Evolutionary conservation across 2,113 vertebrate genomes (phyloP).

Genomic region (Cyrtonyx montezumae): DNA sequence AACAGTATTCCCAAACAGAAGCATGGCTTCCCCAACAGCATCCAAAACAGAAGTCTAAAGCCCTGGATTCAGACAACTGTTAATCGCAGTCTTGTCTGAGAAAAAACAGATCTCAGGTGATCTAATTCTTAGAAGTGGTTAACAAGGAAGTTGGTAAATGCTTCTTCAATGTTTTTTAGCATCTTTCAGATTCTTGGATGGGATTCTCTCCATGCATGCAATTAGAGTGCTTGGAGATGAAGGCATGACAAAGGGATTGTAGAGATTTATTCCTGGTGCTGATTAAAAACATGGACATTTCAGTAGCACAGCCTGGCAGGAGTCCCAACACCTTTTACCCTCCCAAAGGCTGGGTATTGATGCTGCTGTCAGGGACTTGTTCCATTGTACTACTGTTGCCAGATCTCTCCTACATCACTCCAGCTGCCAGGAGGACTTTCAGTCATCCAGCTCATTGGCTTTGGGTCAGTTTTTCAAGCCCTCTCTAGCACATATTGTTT

Average conservation of each 20-base stretch:
- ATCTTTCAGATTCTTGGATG: no score
- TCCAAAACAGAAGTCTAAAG: neutral
- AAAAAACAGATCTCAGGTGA: neutral
- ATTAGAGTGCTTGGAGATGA: neutral
- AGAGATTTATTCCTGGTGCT: neutral
- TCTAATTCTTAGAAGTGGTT: neutral
- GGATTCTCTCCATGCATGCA: neutral
- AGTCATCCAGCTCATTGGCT: neutral
- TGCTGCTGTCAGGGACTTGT: neutral
- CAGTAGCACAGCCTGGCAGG: neutral
- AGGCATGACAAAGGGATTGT: neutral
- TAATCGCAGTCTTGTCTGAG: neutral
- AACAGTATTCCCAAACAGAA: neutral
- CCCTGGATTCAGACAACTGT: neutral
- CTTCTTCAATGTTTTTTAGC: neutral
- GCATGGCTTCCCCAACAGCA: no score
- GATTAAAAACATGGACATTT: neutral
- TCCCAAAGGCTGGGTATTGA: neutral
- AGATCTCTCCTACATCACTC: neutral
- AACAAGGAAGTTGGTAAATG: neutral
- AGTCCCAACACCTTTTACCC: neutral
- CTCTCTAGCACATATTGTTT: neutral
- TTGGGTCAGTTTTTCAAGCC: slow-evolving; percentile 11
- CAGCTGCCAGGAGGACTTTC: neutral
- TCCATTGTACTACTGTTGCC: neutral